Base-by-base conservation (phyloP, 92 coral and sea anemone genomes). In the Diadumene lineata region DNA sequence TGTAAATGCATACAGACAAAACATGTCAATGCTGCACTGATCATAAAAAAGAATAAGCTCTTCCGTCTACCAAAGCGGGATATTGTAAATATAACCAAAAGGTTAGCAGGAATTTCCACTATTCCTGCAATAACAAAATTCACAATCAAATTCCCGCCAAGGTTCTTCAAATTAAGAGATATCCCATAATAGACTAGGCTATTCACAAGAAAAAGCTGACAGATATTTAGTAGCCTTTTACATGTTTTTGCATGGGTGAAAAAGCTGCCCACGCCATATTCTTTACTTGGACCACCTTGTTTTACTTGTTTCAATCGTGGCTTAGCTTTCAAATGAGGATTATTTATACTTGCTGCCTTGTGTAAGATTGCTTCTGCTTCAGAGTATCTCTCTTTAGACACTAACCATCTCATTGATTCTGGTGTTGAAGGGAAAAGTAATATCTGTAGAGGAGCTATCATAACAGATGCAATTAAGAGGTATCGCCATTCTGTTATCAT, bases 361-460 rank as follows among this genome's bases (percentile, higher is more conserved):
- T 31, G 75, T 21, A 94, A 77, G 51, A 91, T 79, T 23, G 56
- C 88, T 76, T 94, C 93, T 2, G 97, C 98, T 74, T 94, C 97
- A 18, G 63, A 68, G 43, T 79, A 67, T 76, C 94, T 68, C 31
- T 93, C 94, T 60, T 79, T 72, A 0, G 93, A 88, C 0, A 87
- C 83, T 4, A 94, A 76, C 98, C 98, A 94, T 53, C 98, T 83
- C 25, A 97, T 90, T 0, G 98, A 94, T 50, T 94, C 98, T 53
- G 93, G 86, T 32, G 87, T 62, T n/a, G 69, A 61, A 13, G 70
- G 78, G 51, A 85, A 71, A 13, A 81, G 56, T 8, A 88, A 61
- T 63, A 86, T 32, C 25, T 85, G 89, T 34, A 94, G 32, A 17
- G 82, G 28, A 19, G 90, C 79, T 30, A 93, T 93, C 29, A 86